Conservation (phyloP, 2,113 vertebrate species). For the Salvelinus alpinus region DNA sequence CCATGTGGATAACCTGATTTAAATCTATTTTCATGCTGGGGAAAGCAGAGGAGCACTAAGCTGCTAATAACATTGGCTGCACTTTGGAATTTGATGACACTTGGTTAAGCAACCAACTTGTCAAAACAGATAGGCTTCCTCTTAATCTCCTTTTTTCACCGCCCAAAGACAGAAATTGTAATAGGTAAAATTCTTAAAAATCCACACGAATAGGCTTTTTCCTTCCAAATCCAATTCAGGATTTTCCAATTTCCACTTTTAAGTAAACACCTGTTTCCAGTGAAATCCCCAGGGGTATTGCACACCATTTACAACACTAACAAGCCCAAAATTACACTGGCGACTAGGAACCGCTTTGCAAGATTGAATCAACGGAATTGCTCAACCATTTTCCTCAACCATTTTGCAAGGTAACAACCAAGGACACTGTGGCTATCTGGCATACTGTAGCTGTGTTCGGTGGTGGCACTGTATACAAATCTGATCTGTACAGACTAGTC, state of each 20-base stretch:
- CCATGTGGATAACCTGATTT: conserved; percentile 46
- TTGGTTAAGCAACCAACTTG: conserved; percentile 43
- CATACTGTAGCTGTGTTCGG: neutral
- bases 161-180: neutral
- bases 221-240: conserved; percentile 9
- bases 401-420: conserved; percentile 1
- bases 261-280: too few species aligned
- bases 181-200: neutral
- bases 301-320: conserved; percentile 52
- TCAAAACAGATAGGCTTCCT: conserved; percentile 21
- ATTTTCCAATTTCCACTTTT: conserved; percentile 18
- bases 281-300: conserved; percentile 18
- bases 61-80: conserved; percentile 38
- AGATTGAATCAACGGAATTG: neutral
- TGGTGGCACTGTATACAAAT: neutral
- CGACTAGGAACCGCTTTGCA: neutral
- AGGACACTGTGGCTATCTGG: neutral
- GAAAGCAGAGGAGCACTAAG: conserved; percentile 16
- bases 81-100: neutral
- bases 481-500: neutral
- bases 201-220: too few species aligned
- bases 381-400: neutral
- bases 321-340: conserved; percentile 46
- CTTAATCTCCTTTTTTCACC: neutral
- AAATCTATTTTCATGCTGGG: conserved; percentile 48